Conservation (phyloP, 2,888 invertebrate species). For the Sphaeridia pumilis region DNA sequence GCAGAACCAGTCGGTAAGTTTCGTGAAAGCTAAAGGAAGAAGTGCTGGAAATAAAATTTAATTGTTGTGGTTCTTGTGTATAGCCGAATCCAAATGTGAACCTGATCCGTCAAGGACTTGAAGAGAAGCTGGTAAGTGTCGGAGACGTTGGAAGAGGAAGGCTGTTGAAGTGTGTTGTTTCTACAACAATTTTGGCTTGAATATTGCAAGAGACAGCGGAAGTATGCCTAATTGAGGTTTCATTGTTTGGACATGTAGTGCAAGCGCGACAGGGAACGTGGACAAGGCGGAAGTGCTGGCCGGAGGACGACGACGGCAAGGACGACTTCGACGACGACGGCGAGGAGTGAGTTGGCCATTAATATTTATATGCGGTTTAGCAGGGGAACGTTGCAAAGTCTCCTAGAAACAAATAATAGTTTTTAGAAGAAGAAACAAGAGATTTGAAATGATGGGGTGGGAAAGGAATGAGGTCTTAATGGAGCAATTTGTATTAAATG, state of each 20-base stretch:
- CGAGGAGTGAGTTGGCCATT: background rate
- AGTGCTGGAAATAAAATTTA: background rate
- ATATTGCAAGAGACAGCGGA: background rate
- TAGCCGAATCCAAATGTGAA: constrained; percentile 17
- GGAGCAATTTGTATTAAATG: constrained; percentile 7
- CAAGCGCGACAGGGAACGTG: background rate
- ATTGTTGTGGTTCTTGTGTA: background rate
- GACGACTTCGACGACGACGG: background rate
- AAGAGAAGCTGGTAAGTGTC: constrained; percentile 14
- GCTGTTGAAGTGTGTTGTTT: background rate
- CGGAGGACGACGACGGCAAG: constrained; percentile 1
- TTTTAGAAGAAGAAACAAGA: too few relatives aligned
- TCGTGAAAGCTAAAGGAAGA: too few relatives aligned
- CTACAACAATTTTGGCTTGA: background rate
- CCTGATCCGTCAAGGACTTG: constrained; percentile 13
- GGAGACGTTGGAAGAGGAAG: background rate
- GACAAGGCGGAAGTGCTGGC: background rate
- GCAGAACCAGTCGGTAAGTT: constrained; percentile 11
- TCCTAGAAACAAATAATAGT: too few relatives aligned
- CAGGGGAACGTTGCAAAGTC: background rate
- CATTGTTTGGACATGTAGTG: constrained; percentile 1
- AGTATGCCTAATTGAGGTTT: background rate
- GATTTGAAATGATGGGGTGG: background rate
- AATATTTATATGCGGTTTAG: background rate
- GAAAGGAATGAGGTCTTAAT: constrained; percentile 8